Conservation (phyloP, 2,888 invertebrate genomes). For the Lingula anatina region DNA sequence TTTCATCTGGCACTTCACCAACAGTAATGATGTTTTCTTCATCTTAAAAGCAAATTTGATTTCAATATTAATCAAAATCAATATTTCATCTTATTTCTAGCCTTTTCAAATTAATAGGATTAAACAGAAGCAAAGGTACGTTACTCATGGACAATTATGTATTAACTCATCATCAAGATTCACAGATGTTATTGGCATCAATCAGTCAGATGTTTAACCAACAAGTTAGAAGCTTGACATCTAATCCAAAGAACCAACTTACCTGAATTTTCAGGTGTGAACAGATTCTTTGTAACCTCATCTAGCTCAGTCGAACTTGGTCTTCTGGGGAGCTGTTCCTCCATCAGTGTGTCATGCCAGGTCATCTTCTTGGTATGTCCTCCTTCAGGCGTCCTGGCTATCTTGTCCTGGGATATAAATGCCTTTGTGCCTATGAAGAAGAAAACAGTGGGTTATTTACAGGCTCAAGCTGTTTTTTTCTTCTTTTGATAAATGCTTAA, state of each 20-base stretch:
- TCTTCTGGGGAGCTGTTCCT: background rate
- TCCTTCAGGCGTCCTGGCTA: background rate
- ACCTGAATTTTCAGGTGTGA: background rate
- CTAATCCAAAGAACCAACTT: no score
- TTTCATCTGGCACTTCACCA: no score
- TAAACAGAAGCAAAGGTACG: no score
- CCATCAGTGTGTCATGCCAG: background rate
- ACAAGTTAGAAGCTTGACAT: no score
- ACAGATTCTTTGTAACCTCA: background rate
- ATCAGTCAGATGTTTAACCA: no score
- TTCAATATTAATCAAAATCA: background rate
- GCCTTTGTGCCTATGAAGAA: background rate
- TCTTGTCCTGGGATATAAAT: background rate
- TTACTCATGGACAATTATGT: no score
- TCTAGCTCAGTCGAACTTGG: no score
- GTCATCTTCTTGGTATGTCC: background rate
- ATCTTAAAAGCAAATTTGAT: background rate
- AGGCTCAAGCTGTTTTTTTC: background rate
- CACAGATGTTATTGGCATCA: background rate
- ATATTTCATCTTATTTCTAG: background rate
- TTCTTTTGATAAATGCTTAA: no score
- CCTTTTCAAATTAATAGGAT: no score
- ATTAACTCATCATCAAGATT: no score
- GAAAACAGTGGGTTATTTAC: background rate
- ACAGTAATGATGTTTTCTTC: background rate